A percentile compares a stretch with the other conserved stretches of the same genome.
These are phyloP conservation scores for Myiozetetes cayanensis DNA, from an alignment of 2,113 vertebrate species.

Conservation along the genomic window DNA sequence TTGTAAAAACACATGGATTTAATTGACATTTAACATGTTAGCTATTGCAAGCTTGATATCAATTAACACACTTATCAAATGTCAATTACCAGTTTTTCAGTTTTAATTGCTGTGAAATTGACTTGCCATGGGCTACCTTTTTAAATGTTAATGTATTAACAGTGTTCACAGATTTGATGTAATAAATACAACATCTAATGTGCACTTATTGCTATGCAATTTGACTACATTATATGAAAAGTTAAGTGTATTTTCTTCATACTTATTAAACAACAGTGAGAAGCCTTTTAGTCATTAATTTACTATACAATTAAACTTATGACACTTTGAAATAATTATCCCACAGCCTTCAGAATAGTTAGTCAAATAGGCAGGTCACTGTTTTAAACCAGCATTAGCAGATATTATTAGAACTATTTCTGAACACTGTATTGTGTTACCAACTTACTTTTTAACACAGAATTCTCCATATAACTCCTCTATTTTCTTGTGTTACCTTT, in stretches of 20 bases:
- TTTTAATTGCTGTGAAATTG: conserved; percentile 76
- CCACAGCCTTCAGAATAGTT: neutral
- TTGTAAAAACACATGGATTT: conserved; percentile 66
- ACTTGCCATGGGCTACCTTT: conserved; percentile 66
- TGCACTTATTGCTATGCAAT: conserved; percentile 24
- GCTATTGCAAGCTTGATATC: conserved; percentile 63
- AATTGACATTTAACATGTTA: conserved; percentile 74
- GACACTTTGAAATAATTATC: conserved; percentile 2
- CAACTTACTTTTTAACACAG: neutral
- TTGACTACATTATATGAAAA: conserved; percentile 11
- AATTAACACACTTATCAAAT: conserved; percentile 76
- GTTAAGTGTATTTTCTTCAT: conserved; percentile 29
- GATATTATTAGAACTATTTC: neutral
- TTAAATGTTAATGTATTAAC: conserved; percentile 70
- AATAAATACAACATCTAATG: conserved; percentile 54
- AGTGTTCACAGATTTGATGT: conserved; percentile 44
- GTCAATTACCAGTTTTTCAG: conserved; percentile 70
- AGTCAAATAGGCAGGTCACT: neutral
- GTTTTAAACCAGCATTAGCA: neutral
- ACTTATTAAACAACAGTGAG: neutral
- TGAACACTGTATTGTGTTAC: neutral
- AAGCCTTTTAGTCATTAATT: conserved; percentile 17
- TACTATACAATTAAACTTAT: conserved; percentile 15
- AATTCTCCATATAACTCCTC: neutral
- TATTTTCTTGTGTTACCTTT: neutral